Base-by-base conservation (phyloP, 2,797 vertebrate species). In the Ctenosaura bakeri region DNA sequence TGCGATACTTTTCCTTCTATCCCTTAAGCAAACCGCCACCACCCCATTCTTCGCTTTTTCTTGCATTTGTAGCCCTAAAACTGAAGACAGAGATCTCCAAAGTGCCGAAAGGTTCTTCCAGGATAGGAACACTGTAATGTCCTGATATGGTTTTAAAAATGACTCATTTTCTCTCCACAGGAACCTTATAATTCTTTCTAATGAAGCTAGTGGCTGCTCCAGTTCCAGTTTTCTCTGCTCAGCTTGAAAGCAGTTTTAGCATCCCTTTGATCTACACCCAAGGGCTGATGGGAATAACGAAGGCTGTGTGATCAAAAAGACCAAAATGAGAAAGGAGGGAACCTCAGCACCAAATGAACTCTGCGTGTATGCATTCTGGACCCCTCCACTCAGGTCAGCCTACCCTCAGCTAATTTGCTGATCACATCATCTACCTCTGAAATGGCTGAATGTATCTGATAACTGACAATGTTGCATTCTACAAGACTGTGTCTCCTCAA, bases 251-350 rank as follows among this genome's bases (percentile, higher is more conserved):
- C 59, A 88, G 92, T 94, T 94, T 94, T 90, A 94, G 90, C 86
- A 93, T 59, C 0, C 12, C 94, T 96, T 96, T 96, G 95, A 96
- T 96, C 94, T 96, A 85, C 26, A 94, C 93, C 89, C 93, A 93
- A 94, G 94, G 94, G 88, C 95, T 93, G 66, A 85, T 92, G 94
- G 95, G 95, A 95, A 94, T 95, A 94, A 90, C 80, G 94, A 79
- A 90, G 93, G 62, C 92, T 95, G 84, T 80, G 80, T 80, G 88
- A 91, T 96, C 88, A 92, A 94, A 94, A 86, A 91, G 93, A 90
- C 86, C 89, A 93, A 94, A 89, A 82, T 88, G 90, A 94, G 92
- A 91, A 88, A 94, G 82, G 66, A 93, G 91, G 94, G 62, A 80
- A 91, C 92, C 73, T 81, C 52, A 83, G 78, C 24, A 26, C 20